Conservation (phyloP, 2,113 vertebrate species). For the Candoia aspera region DNA sequence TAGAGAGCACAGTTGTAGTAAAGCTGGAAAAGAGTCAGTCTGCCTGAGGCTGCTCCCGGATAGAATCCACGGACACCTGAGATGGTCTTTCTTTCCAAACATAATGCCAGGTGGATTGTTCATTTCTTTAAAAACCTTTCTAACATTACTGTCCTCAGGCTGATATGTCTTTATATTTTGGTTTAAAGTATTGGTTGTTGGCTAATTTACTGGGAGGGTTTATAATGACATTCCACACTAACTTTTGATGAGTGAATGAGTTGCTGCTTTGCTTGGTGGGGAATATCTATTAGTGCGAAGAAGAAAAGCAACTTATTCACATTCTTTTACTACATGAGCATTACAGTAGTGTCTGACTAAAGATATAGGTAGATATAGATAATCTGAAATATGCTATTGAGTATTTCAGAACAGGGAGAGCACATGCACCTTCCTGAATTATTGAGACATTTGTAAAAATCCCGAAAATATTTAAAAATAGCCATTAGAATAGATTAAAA, state of each 20-base stretch:
- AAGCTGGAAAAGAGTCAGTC: conserved; percentile 28
- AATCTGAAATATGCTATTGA: neutral
- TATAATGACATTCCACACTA: conserved; percentile 12
- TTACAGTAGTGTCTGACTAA: fast-evolving
- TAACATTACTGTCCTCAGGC: conserved; percentile 8
- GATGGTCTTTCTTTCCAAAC: conserved; percentile 29
- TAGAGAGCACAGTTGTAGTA: conserved; percentile 27
- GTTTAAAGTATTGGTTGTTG: conserved; percentile 29
- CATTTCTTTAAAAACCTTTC: conserved; percentile 40
- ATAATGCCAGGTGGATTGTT: conserved; percentile 24
- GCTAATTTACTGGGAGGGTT: neutral
- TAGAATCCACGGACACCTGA: conserved; percentile 29
- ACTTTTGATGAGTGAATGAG: neutral
- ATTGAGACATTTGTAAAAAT: neutral
- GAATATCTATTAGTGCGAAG: neutral
- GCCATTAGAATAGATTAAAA: neutral
- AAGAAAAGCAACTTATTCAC: neutral
- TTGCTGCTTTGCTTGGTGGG: neutral
- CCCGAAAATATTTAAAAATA: neutral
- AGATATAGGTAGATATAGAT: neutral
- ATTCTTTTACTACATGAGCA: neutral
- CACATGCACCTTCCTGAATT: neutral
- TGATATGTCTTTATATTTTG: neutral
- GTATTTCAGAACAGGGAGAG: neutral
- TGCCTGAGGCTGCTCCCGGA: conserved; percentile 38